Conservation (phyloP, 2,888 invertebrate genomes). For the Pseudococcus jackbeardsleyi region DNA sequence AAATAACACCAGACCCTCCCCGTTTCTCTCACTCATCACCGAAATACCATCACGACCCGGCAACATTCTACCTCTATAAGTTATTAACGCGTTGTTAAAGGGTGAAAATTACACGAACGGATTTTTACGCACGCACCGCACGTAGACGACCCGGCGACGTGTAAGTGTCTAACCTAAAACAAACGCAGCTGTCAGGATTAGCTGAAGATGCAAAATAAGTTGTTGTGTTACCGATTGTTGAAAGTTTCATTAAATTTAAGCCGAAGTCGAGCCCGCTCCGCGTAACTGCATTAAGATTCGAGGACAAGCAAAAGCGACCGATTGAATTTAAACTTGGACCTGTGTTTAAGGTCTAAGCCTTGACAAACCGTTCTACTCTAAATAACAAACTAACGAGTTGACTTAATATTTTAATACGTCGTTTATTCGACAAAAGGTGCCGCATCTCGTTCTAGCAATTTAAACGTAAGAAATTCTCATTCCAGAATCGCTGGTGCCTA, state of each 20-base stretch:
- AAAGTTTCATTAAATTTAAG: slow-evolving; percentile 34
- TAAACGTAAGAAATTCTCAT: too few relatives aligned
- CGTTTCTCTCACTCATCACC: not conserved
- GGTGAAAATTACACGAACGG: slow-evolving; percentile 4
- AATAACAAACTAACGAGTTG: slow-evolving; percentile 11
- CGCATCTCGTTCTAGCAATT: not conserved
- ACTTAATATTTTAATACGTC: slow-evolving; percentile 8
- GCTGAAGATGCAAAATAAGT: slow-evolving; percentile 11
- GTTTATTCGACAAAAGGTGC: not conserved
- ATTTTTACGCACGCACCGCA: not conserved
- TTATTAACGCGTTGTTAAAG: slow-evolving; percentile 12
- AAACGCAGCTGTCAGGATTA: slow-evolving; percentile 1
- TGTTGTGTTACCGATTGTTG: slow-evolving; percentile 17
- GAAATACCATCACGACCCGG: not conserved
- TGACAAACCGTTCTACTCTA: slow-evolving; percentile 24
- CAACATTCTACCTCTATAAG: not conserved
- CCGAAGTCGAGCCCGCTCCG: not conserved
- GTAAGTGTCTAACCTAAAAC: not conserved
- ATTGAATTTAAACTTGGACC: slow-evolving; percentile 36
- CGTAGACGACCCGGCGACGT: not conserved
- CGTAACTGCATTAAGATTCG: slow-evolving; percentile 21
- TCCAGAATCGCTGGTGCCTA: not conserved
- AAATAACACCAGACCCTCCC: not conserved
- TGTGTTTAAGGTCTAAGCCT: not conserved
- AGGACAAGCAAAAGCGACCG: not conserved